Conservation (phyloP, 37 sponge, comb jelly and placozoan species). For the Eunapius fragilis region DNA sequence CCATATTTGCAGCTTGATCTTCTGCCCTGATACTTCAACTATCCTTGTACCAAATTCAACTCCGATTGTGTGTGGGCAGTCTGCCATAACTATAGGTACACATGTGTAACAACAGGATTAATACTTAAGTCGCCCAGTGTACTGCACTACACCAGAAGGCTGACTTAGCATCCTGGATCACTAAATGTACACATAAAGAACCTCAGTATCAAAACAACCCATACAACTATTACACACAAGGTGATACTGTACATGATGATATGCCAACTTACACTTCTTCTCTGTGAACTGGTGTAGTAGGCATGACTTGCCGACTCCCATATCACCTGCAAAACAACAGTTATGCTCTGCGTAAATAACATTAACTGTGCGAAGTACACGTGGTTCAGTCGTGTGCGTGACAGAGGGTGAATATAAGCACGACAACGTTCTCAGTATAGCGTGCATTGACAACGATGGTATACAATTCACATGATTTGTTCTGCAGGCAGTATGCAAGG, state of each 20-base stretch:
- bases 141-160: neutral
- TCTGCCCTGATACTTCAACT: slow-evolving; percentile 97
- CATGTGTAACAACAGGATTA: neutral
- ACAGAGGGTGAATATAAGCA: neutral
- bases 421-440: too few relatives aligned
- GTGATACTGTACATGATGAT: neutral
- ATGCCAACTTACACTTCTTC: slow-evolving; percentile 88
- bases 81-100: slow-evolving; percentile 90
- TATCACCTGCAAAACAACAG: slow-evolving; percentile 81
- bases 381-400: neutral
- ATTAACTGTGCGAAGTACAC: neutral
- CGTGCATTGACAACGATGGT: too few relatives aligned
- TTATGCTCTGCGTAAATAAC: too few relatives aligned
- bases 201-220: too few relatives aligned
- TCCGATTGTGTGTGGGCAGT: slow-evolving; percentile 99
- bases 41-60: slow-evolving; percentile 99
- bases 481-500: too few relatives aligned
- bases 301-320: slow-evolving; percentile 99
- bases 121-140: neutral
- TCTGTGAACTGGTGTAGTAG: slow-evolving; percentile 99
- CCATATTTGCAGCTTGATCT: slow-evolving; percentile 99
- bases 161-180: neutral
- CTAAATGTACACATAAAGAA: neutral
- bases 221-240: neutral
- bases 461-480: too few relatives aligned